Evolutionary conservation across 2,888 invertebrate species (phyloP).

Genomic region (Physocephala rufipes): DNA sequence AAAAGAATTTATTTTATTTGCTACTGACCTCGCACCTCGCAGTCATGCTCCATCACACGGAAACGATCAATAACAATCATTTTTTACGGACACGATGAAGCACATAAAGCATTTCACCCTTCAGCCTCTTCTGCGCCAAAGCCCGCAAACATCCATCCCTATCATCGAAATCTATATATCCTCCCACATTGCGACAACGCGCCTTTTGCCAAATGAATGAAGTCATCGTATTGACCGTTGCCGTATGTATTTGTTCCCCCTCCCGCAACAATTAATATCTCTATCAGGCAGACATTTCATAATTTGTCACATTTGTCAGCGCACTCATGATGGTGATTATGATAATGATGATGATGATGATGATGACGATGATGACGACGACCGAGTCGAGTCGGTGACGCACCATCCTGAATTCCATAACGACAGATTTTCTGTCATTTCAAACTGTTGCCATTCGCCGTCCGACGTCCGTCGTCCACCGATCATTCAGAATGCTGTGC

Average conservation of each 20-base stretch:
- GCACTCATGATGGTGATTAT: no score
- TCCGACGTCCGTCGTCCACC: neutral
- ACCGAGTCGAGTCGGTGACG: neutral
- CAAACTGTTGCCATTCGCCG: neutral
- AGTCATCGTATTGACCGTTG: neutral
- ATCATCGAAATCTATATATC: no score
- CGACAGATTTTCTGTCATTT: neutral
- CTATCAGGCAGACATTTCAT: slow-evolving; percentile 21
- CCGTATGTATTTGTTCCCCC: no score
- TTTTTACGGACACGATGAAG: slow-evolving; percentile 17
- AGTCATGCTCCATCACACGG: slow-evolving; percentile 30
- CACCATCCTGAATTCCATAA: no score
- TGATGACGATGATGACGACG: neutral
- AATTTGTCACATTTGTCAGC: slow-evolving; percentile 32
- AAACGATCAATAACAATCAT: slow-evolving; percentile 31
- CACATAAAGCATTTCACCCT: slow-evolving; percentile 25
- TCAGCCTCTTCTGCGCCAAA: neutral
- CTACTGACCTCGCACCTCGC: slow-evolving; percentile 29
- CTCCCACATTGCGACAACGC: no score
- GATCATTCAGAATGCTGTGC: neutral
- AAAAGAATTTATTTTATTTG: slow-evolving; percentile 35
- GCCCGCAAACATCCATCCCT: neutral
- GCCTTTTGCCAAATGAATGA: neutral
- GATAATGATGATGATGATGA: neutral
- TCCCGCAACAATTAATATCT: no score